Conservation (phyloP, 2,888 invertebrate species). For the Megastigmus dorsalis region DNA sequence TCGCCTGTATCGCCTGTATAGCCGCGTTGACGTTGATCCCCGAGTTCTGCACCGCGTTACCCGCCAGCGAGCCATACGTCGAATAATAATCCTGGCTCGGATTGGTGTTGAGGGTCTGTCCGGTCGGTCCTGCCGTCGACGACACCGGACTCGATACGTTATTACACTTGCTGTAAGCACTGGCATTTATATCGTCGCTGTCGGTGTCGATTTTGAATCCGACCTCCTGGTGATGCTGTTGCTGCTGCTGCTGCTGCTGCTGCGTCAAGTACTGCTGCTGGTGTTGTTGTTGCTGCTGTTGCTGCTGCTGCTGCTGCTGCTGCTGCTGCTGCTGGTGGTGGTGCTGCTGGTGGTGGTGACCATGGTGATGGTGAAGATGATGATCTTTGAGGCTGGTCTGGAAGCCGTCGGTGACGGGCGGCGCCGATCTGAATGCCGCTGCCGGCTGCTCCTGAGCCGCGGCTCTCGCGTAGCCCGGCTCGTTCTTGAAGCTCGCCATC, state of each 20-base stretch:
- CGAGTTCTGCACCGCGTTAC: slow-evolving; percentile 55
- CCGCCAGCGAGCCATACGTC: slow-evolving; percentile 64
- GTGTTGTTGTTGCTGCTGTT: slow-evolving; percentile 60
- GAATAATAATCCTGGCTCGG: slow-evolving; percentile 65
- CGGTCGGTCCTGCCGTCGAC: background rate
- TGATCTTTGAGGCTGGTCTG: slow-evolving; percentile 63
- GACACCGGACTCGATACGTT: background rate
- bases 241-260: slow-evolving; percentile 35
- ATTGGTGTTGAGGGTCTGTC: background rate
- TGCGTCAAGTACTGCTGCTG: slow-evolving; percentile 61
- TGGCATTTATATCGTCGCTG: slow-evolving; percentile 24
- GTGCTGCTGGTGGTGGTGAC: slow-evolving; percentile 59
- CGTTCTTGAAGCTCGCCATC: slow-evolving; percentile 68
- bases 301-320: slow-evolving; percentile 35
- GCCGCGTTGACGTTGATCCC: slow-evolving; percentile 61
- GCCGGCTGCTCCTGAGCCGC: slow-evolving; percentile 24
- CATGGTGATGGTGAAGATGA: slow-evolving; percentile 57
- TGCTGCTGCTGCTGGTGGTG: slow-evolving; percentile 56
- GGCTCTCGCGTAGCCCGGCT: slow-evolving; percentile 61
- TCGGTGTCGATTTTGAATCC: slow-evolving; percentile 59
- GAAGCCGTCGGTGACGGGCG: slow-evolving; percentile 59
- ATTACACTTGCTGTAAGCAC: slow-evolving; percentile 19
- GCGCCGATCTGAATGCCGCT: slow-evolving; percentile 35
- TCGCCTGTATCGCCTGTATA: slow-evolving; percentile 62
- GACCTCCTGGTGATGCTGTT: slow-evolving; percentile 62